phyloP scores from a whole-genome alignment of 2,888 invertebrate genomes.

The Cheilosia impressa region DNA sequence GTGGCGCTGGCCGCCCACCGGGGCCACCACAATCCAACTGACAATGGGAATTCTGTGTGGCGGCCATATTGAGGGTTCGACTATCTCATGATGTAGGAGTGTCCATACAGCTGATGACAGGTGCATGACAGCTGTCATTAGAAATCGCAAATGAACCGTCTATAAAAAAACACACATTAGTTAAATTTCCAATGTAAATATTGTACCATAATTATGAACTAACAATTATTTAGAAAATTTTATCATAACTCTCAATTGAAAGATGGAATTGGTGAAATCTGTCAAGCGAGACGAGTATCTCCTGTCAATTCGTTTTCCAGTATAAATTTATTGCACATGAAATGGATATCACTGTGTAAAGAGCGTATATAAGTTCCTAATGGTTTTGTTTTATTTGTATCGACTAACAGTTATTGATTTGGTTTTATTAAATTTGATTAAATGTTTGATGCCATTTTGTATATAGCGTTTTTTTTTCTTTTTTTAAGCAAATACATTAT shows the following conservation, averaged over 20 bases:
- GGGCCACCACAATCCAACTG: constrained; percentile 83
- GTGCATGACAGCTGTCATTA: constrained; percentile 49
- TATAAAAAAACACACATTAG: constrained; percentile 37
- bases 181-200: constrained; percentile 67
- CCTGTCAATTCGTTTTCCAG: constrained; percentile 51
- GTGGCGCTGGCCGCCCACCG: constrained; percentile 83
- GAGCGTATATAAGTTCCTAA: constrained; percentile 79
- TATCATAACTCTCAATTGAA: constrained; percentile 32
- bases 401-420: constrained; percentile 28
- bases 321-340: constrained; percentile 60
- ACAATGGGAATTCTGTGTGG: constrained; percentile 89
- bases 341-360: constrained; percentile 56
- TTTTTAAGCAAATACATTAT: constrained; percentile 46
- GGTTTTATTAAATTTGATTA: not conserved
- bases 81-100: constrained; percentile 82
- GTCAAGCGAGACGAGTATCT: constrained; percentile 3
- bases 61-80: constrained; percentile 88
- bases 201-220: constrained; percentile 54
- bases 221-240: constrained; percentile 57
- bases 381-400: constrained; percentile 41
- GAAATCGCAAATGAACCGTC: constrained; percentile 43
- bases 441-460: constrained; percentile 29
- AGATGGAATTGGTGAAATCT: constrained; percentile 27
- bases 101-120: constrained; percentile 76
- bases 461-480: constrained; percentile 78